Evolutionary conservation across 2,888 invertebrate species (phyloP).

Genomic region (Cryptosula pallasiana): DNA sequence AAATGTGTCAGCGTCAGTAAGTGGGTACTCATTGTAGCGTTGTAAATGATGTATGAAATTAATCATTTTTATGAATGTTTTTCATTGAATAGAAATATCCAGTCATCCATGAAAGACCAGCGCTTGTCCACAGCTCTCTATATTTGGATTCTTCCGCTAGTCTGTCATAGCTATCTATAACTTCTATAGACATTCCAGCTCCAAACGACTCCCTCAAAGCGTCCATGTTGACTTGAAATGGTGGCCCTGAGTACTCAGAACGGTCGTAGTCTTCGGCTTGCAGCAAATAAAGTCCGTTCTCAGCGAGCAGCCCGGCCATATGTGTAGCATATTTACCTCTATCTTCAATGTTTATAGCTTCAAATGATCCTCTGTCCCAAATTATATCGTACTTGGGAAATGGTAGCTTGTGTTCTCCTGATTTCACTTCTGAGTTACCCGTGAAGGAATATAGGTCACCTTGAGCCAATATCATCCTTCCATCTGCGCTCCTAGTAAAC

Average conservation of each 20-base stretch:
- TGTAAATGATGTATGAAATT: too few relatives aligned
- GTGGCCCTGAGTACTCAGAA: not conserved
- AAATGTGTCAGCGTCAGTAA: too few relatives aligned
- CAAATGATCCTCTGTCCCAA: slow-evolving; percentile 12
- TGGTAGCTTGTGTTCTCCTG: not conserved
- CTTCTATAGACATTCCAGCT: not conserved
- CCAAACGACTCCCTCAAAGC: not conserved
- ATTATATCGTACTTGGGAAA: slow-evolving; percentile 19
- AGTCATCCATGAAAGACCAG: not conserved
- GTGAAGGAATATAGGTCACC: slow-evolving; percentile 7
- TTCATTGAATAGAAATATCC: not conserved
- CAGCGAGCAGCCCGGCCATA: not conserved
- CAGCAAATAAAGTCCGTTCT: not conserved
- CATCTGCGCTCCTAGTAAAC: not conserved
- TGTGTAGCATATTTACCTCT: not conserved
- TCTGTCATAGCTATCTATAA: not conserved
- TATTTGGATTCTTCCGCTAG: not conserved
- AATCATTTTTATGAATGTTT: too few relatives aligned
- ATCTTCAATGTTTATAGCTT: not conserved
- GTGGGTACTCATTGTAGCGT: too few relatives aligned
- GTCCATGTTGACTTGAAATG: not conserved
- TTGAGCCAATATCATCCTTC: not conserved
- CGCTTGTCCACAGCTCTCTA: not conserved
- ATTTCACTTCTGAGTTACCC: too few relatives aligned
- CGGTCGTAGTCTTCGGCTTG: not conserved